These are phyloP conservation scores for Aurelia coerulea DNA, from an alignment of 30 jellyfish, hydroid and myxozoan species.

Conservation along the genomic window DNA sequence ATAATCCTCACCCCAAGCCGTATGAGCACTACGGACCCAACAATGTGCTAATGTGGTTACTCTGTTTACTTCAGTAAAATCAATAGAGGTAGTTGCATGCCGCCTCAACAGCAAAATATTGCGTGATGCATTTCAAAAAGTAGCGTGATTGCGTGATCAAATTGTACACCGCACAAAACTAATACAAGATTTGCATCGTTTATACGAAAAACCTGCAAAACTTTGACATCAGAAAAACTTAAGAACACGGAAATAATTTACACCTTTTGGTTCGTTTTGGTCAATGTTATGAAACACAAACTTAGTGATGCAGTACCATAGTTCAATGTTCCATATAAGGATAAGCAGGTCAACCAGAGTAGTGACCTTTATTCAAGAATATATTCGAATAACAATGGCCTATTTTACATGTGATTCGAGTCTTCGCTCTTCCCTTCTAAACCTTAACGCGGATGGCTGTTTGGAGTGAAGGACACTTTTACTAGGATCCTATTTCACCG, in stretches of 20 bases:
- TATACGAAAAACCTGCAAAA: not conserved
- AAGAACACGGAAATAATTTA: not conserved
- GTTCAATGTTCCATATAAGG: constrained; percentile 66
- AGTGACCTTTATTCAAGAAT: constrained; percentile 57
- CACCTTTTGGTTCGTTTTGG: not conserved
- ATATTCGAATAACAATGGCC: constrained; percentile 46
- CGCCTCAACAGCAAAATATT: not conserved
- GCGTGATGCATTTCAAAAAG: constrained; percentile 31
- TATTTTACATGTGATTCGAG: constrained; percentile 54
- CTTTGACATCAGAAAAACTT: not conserved
- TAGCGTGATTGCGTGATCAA: constrained; percentile 77
- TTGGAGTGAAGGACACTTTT: constrained; percentile 16
- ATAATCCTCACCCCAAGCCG: too few species aligned
- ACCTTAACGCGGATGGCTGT: constrained; percentile 20
- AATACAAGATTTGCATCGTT: not conserved
- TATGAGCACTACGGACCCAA: too few species aligned
- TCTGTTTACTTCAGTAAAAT: too few species aligned
- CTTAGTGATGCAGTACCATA: constrained; percentile 32
- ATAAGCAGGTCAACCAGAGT: constrained; percentile 51
- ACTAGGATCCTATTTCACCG: constrained; percentile 34
- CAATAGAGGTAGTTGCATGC: too few species aligned
- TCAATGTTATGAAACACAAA: not conserved
- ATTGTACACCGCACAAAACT: constrained; percentile 10
- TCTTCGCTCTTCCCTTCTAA: constrained; percentile 20
- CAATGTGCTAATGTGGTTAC: too few species aligned